Evolutionary conservation across 2,888 invertebrate genomes (phyloP).

Genomic region (Apamea epomidion): DNA sequence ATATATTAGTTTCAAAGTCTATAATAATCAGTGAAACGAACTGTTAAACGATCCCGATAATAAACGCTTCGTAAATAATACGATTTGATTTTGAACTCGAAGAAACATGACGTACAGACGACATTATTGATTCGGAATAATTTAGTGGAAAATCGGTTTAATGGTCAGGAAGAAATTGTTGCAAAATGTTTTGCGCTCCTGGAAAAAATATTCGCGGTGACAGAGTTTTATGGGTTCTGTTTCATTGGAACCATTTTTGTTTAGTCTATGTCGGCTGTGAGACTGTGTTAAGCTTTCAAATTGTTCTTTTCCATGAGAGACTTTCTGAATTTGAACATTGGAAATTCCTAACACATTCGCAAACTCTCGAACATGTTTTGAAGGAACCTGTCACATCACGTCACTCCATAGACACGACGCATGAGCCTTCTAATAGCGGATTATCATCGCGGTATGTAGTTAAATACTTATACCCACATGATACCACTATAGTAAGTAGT

Average conservation of each 20-base stretch:
- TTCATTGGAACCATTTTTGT: conserved; percentile 14
- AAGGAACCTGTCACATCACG: background rate
- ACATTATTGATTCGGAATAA: conserved; percentile 58
- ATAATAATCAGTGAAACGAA: conserved; percentile 66
- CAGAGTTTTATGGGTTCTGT: conserved; percentile 7
- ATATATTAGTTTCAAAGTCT: conserved; percentile 67
- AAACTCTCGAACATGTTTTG: background rate
- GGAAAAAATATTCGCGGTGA: conserved; percentile 11
- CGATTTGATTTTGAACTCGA: conserved; percentile 43
- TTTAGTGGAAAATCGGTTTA: conserved; percentile 59
- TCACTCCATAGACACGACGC: background rate
- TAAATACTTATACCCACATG: conserved; percentile 16
- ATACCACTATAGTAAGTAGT: conserved; percentile 10
- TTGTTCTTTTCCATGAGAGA: background rate
- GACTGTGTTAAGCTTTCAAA: background rate
- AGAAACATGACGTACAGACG: conserved; percentile 43
- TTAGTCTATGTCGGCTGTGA: background rate
- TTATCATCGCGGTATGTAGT: conserved; percentile 10
- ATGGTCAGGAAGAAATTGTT: conserved; percentile 53
- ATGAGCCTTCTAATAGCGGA: conserved; percentile 12
- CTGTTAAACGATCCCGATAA: conserved; percentile 55
- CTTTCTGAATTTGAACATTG: background rate
- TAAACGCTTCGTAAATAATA: conserved; percentile 58
- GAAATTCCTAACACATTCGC: background rate
- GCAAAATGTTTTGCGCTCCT: conserved; percentile 42